A percentile compares a stretch with the other conserved stretches of the same genome.
These are phyloP conservation scores for Meteorus cinctellus DNA, from an alignment of 2,888 invertebrate genomes.

Conservation along the genomic window DNA sequence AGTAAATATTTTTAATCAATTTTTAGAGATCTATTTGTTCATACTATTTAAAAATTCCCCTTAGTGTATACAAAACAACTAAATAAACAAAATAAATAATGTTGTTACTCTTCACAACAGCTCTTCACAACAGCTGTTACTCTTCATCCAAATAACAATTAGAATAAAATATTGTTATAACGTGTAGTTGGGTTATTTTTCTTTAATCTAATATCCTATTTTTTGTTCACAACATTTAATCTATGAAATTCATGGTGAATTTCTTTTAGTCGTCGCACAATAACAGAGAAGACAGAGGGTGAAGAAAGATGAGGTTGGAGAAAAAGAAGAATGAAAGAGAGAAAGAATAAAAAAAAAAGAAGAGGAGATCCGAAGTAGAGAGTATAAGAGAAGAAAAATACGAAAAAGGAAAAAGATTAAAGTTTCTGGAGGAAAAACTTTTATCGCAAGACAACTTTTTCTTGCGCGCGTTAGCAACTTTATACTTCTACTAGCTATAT, in stretches of 20 bases:
- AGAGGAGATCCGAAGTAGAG: neutral
- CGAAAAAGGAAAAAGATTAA: slow-evolving; percentile 42
- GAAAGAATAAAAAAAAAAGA: slow-evolving; percentile 29
- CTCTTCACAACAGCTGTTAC: too few species aligned
- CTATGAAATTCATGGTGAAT: slow-evolving; percentile 40
- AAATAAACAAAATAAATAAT: too few species aligned
- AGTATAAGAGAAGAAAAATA: slow-evolving; percentile 23
- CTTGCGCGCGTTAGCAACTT: slow-evolving; percentile 50
- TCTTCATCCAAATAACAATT: neutral
- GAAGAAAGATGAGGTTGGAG: neutral
- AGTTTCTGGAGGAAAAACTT: slow-evolving; percentile 50
- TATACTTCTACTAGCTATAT: slow-evolving; percentile 45
- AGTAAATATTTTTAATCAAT: too few species aligned
- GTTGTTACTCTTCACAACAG: too few species aligned
- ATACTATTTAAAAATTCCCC: too few species aligned
- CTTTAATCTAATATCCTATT: neutral
- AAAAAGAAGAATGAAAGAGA: slow-evolving; percentile 30
- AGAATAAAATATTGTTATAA: neutral
- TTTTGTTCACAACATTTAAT: slow-evolving; percentile 33
- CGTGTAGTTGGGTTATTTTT: neutral
- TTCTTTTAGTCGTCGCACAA: slow-evolving; percentile 41
- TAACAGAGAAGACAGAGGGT: slow-evolving; percentile 34
- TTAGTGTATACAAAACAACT: too few species aligned
- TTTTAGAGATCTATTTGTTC: too few species aligned
- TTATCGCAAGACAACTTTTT: slow-evolving; percentile 50